These are phyloP conservation scores for Tiaroga cobitis DNA, from an alignment of 2,797 vertebrate species.

Conservation along the genomic window DNA sequence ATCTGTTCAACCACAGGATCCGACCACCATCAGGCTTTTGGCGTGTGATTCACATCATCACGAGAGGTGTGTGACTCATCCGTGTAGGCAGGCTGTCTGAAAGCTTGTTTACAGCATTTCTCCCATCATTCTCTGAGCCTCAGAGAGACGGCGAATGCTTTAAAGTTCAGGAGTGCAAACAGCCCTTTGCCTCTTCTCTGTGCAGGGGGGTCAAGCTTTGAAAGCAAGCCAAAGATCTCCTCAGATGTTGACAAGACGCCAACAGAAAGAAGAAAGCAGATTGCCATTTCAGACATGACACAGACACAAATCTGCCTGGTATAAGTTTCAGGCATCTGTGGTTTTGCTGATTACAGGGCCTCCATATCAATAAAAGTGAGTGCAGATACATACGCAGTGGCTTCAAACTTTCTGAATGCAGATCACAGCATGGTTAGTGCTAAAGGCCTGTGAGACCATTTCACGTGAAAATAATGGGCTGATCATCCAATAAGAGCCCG, in stretches of 20 bases:
- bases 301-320: constrained; percentile 8
- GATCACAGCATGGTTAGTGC: neutral
- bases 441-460: neutral
- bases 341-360: constrained; percentile 48
- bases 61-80: constrained; percentile 6
- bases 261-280: constrained; percentile 25
- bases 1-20: constrained; percentile 25
- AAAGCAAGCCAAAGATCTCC: constrained; percentile 31
- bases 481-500: neutral
- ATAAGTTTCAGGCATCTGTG: constrained; percentile 38
- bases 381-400: constrained; percentile 17
- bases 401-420: constrained; percentile 55
- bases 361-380: constrained; percentile 50
- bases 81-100: constrained; percentile 22
- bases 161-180: constrained; percentile 23
- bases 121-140: constrained; percentile 20
- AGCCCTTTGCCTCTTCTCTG: constrained; percentile 10
- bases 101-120: constrained; percentile 34
- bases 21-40: constrained; percentile 18
- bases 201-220: constrained; percentile 19
- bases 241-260: neutral
- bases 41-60: constrained; percentile 38
- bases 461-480: neutral
- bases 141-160: constrained; percentile 9
- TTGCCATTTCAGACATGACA: neutral